Conservation (phyloP, 2,797 vertebrate genomes). For the Triplophysa yarkandensis region DNA sequence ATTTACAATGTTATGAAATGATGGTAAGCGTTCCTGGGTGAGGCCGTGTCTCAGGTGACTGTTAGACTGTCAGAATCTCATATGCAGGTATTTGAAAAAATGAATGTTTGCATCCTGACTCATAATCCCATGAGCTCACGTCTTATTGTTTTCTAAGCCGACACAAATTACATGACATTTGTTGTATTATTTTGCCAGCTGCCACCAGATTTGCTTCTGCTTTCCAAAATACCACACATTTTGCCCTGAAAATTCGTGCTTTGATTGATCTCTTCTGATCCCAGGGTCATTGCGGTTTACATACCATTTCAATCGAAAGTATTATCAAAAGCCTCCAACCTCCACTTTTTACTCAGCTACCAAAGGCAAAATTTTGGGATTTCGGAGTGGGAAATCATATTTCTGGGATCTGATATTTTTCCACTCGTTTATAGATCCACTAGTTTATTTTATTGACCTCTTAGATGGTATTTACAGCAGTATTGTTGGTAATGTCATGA, state of each 20-base stretch:
- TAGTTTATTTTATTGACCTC: constrained; percentile 24
- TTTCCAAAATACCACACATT: constrained; percentile 11
- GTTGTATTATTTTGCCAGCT: constrained; percentile 16
- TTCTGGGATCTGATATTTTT: neutral
- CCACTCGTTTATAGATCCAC: constrained; percentile 20
- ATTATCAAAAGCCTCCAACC: constrained; percentile 27
- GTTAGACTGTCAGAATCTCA: constrained; percentile 27
- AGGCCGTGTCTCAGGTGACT: neutral
- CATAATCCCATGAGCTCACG: constrained; percentile 27
- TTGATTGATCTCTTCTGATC: constrained; percentile 30
- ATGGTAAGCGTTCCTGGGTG: constrained; percentile 3
- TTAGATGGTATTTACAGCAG: constrained; percentile 4
- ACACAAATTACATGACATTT: constrained; percentile 26
- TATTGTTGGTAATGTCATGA: constrained; percentile 29
- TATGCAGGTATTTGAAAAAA: constrained; percentile 20
- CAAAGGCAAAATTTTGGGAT: constrained; percentile 20
- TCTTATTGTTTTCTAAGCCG: constrained; percentile 10
- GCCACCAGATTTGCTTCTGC: constrained; percentile 31
- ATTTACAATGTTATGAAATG: neutral
- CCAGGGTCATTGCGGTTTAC: constrained; percentile 25
- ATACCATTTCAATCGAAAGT: constrained; percentile 20
- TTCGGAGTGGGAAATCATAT: constrained; percentile 32
- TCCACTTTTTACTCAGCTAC: constrained; percentile 20
- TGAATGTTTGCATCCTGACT: neutral
- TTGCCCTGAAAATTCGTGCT: neutral